Evolutionary conservation across 2,888 invertebrate species (phyloP).

Genomic region (Slavum lentiscoides): DNA sequence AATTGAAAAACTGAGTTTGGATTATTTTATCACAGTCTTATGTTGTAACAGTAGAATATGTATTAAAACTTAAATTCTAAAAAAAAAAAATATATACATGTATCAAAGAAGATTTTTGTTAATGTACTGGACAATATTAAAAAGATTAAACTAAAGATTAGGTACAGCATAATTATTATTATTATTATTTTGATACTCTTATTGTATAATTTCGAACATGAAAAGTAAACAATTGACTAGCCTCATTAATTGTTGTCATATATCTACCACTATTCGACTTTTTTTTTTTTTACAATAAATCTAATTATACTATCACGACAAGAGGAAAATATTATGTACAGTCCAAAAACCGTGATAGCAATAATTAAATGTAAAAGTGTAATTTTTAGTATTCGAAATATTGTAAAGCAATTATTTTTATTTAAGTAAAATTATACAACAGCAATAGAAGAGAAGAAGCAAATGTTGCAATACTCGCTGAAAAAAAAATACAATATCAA

Average conservation of each 20-base stretch:
- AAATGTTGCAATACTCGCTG: neutral
- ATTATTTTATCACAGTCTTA: conserved; percentile 52
- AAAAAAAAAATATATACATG: conserved; percentile 15
- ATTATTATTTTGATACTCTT: neutral
- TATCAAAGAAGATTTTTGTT: neutral
- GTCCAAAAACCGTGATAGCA: neutral
- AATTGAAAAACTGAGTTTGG: conserved; percentile 48
- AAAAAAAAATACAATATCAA: neutral
- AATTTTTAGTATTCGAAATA: neutral
- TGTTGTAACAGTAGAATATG: conserved; percentile 49
- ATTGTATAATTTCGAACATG: neutral
- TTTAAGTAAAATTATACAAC: conserved; percentile 20
- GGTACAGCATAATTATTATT: conserved; percentile 5
- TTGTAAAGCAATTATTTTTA: neutral
- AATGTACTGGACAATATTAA: neutral
- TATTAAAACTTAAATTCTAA: conserved; percentile 49
- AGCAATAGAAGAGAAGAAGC: conserved; percentile 16
- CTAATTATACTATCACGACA: neutral
- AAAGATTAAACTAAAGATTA: conserved; percentile 11
- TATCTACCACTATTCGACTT: neutral
- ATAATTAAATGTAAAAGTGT: neutral
- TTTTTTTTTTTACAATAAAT: neutral
- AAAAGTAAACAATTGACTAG: conserved; percentile 24
- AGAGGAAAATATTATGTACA: conserved; percentile 6
- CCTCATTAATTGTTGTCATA: neutral